phyloP scores from a whole-genome alignment of 2,113 vertebrate genomes.

The Saimiri boliviensis region DNA sequence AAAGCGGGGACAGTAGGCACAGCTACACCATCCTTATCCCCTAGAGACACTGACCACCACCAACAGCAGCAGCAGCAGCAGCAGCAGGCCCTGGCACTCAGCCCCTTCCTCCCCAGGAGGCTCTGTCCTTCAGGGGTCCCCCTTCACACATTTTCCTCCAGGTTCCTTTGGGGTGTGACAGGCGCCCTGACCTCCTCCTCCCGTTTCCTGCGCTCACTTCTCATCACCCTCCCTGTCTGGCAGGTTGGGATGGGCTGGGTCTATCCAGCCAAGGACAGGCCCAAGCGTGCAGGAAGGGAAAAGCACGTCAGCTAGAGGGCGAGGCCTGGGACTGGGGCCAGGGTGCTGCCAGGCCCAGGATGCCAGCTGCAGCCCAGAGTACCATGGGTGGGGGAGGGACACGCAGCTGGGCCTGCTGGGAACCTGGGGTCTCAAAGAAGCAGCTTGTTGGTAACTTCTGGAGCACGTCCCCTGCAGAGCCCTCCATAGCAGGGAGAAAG shows the following conservation, averaged over 20 bases:
- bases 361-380: slow-evolving; percentile 50
- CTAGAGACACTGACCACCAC: background rate
- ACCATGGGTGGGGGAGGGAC: background rate
- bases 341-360: background rate
- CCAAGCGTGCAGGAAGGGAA: slow-evolving; percentile 28
- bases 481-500: background rate
- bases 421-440: slow-evolving; percentile 39
- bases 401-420: background rate
- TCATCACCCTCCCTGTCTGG: slow-evolving; percentile 41
- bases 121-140: background rate
- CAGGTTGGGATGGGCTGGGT: slow-evolving; percentile 1
- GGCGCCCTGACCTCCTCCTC: background rate
- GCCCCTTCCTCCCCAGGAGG: too few species aligned
- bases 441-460: slow-evolving; percentile 6
- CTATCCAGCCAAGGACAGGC: slow-evolving; percentile 51
- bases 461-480: background rate
- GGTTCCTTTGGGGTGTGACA: background rate
- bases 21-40: too few species aligned
- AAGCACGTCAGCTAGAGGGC: slow-evolving; percentile 39
- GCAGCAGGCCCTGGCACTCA: background rate
- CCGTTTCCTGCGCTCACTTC: background rate
- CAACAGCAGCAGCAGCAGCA: background rate
- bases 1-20: rapidly evolving
- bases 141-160: background rate
- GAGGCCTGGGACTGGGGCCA: background rate